phyloP scores from a whole-genome alignment of 1,140 invertebrate genomes.

The Macrocentrus cingulum region DNA sequence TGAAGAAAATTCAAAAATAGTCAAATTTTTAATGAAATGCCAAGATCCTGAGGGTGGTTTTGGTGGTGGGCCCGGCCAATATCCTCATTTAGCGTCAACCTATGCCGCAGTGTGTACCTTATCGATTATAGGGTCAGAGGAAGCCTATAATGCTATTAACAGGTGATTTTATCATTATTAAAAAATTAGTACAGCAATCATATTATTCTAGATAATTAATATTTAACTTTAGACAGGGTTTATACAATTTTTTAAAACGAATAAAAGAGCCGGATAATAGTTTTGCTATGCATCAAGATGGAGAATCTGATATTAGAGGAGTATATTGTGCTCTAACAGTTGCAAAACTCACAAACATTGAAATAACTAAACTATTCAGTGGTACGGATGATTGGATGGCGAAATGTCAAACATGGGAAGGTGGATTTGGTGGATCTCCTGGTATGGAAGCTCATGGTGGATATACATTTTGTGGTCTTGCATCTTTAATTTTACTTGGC shows the following conservation, averaged over 20 bases:
- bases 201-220: neutral
- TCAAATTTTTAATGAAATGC: constrained; percentile 73
- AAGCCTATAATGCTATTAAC: constrained; percentile 86
- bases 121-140: constrained; percentile 82
- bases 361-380: constrained; percentile 76
- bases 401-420: constrained; percentile 96
- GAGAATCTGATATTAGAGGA: constrained; percentile 95
- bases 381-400: constrained; percentile 89
- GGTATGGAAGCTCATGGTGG: constrained; percentile 98
- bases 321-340: constrained; percentile 93
- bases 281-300: constrained; percentile 87
- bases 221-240: constrained; percentile 59
- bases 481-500: constrained; percentile 81
- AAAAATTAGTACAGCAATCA: constrained; percentile 10
- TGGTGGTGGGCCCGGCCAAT: constrained; percentile 90
- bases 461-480: constrained; percentile 95
- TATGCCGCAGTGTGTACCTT: constrained; percentile 96
- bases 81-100: constrained; percentile 91
- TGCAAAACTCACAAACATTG: constrained; percentile 84
- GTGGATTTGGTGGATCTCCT: constrained; percentile 92
- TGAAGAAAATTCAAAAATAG: constrained; percentile 67
- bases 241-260: constrained; percentile 77
- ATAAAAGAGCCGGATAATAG: constrained; percentile 83
- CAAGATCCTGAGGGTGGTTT: constrained; percentile 85
- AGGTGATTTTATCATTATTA: constrained; percentile 59